Evolutionary conservation across 2,888 invertebrate species (phyloP), one percentile per base, ranked within the genome.

Genomic region (Eupithecia abbreviata): DNA sequence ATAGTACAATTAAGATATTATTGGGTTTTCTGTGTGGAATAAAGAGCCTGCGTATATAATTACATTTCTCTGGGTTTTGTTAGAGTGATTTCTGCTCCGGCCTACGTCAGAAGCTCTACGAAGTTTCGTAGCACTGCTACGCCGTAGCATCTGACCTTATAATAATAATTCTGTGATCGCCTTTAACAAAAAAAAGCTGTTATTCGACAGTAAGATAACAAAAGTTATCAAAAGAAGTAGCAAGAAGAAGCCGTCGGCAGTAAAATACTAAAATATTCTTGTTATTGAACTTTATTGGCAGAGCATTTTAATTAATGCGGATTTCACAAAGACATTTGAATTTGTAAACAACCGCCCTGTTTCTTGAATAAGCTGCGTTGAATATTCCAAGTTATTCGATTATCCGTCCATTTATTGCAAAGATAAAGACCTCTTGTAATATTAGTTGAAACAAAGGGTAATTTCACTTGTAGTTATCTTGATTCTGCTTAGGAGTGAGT

Each of bases 241-340:
- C 13, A 42, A 13, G 15, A 7, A 3, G 7, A 9, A n/a, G 7
- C 55, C n/a, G 42, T 2, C 15, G 42, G 5, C 15, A 42, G 43
- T 43, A 45, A 68, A 66, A 66, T 42, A 66, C 42, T 75, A 72
- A 80, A 78, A 80, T 81, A 82, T 81, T 79, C 79, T 76, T 76
- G 70, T 74, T 65, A 74, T 74, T 72, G 75, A 76, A 81, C 78
- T 78, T 77, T 80, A 81, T 79, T 76, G 75, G 77, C 77, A 72
- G 80, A 79, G 77, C 72, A 79, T 75, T 77, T 76, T 77, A 79
- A 80, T 80, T 81, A 80, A 81, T 79, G 77, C 76, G 72, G 77
- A 77, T 75, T 77, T 71, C 71, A 77, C 77, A 77, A 79, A 80
- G 79, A 80, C 79, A 81, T 83, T 83, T 84, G 80, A 81, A 82